These are phyloP conservation scores for Parus major DNA, from an alignment of 2,113 vertebrate species.

Conservation along the genomic window DNA sequence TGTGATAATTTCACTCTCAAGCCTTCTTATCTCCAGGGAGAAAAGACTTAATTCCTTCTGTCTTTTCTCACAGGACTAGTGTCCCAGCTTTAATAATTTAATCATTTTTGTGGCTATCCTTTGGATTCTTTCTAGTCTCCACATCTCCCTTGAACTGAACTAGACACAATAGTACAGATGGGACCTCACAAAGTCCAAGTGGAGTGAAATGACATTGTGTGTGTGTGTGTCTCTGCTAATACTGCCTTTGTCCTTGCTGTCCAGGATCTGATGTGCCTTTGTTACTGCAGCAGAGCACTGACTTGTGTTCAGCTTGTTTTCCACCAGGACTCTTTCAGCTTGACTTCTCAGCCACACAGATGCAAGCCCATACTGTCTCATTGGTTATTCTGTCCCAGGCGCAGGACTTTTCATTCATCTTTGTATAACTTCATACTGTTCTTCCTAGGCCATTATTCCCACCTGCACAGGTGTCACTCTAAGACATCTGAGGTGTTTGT, in stretches of 20 bases:
- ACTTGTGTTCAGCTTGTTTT: not conserved
- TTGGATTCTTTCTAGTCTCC: not conserved
- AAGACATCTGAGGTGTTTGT: rapidly evolving
- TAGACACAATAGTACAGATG: not conserved
- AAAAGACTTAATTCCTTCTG: not conserved
- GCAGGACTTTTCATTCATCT: not conserved
- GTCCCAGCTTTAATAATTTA: not conserved
- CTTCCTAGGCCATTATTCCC: not conserved
- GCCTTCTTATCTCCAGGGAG: not conserved
- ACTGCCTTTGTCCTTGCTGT: not conserved
- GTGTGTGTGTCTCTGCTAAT: not conserved
- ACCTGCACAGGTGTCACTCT: not conserved
- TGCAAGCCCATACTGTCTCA: not conserved
- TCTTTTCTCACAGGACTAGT: not conserved
- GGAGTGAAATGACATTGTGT: not conserved
- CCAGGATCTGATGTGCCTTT: not conserved
- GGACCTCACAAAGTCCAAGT: rapidly evolving
- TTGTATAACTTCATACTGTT: not conserved
- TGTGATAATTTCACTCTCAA: not conserved
- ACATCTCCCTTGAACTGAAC: not conserved
- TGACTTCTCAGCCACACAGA: not conserved
- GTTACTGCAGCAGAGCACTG: not conserved
- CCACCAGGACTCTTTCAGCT: not conserved
- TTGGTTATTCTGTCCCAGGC: not conserved
- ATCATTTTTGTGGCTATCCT: not conserved